Base-by-base conservation (phyloP, 1,140 invertebrate genomes). In the Drosophila chauvacae region DNA sequence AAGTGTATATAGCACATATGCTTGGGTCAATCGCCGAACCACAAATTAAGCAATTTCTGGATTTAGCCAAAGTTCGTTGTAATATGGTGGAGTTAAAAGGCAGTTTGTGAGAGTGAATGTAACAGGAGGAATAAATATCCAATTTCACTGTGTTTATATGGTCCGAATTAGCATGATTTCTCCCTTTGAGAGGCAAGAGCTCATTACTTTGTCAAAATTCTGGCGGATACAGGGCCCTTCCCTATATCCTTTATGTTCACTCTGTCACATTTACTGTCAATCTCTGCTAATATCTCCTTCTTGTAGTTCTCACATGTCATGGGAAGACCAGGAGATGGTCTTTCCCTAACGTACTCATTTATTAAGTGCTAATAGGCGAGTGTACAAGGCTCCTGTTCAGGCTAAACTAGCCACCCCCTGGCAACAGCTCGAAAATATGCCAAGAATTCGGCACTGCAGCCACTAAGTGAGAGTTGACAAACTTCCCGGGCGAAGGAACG, bases 351-450 rank as follows among this genome's bases (percentile, higher is more conserved):
- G 42, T 69, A 59, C 65, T 76, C 83, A 82, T 87, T 86, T 87
- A 87, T 86, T 82, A 87, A 86, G 69, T 76, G 66, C 62, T 86
- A 86, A 86, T 87, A 79, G 74, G 82, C 82, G 74, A 58, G 30
- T 61, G 28, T 59, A 60, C 48, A 59, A 55, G 35, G 39, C 37
- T 39, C 23, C 44, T 23, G 16, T 55, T 26, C 41, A 3, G 26
- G 39, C 76, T 47, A 70, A 69, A 87, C 75, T 72, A 76, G 70
- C 66, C 71, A 59, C 58, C 42, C 55, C 39, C 61, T 56, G 16
- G 44, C 35, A 42, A 41, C 28, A 78, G 66, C 39, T 66, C 72
- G 58, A 79, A 82, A 86, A 82, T 86, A 86, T 86, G 83, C 83
- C 63, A 86, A 79, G 83, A 82, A 86, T 80, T 72, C 68, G 72